Percentiles rank a stretch among this genome's conserved stretches.
Conservation (phyloP, 2,888 invertebrate species). For the Epirrita christyi region DNA sequence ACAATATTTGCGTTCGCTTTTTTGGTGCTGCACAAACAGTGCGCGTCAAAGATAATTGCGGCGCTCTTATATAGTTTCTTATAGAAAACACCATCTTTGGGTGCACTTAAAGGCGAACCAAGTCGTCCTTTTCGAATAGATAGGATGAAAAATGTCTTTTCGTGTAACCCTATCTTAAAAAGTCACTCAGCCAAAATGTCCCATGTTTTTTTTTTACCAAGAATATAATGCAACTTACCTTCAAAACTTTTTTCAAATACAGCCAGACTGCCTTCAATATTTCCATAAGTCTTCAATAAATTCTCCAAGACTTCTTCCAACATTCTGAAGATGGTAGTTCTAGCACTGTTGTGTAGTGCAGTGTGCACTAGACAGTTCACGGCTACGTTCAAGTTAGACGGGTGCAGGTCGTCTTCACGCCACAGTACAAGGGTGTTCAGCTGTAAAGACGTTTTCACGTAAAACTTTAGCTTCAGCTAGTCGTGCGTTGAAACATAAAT, state of each 20-base stretch:
- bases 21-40: no score
- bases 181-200: no score
- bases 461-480: neutral
- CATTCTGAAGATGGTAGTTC: constrained; percentile 16
- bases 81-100: no score
- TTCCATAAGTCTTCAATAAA: constrained; percentile 6
- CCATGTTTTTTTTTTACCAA: no score
- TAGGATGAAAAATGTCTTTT: no score
- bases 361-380: constrained; percentile 8
- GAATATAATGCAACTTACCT: constrained; percentile 12
- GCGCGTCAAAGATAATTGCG: no score
- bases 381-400: constrained; percentile 8
- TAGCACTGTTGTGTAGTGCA: neutral
- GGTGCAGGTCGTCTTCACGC: constrained; percentile 1
- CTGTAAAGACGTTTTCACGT: constrained; percentile 3
- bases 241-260: constrained; percentile 13
- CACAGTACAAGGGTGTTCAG: constrained; percentile 21
- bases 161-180: no score
- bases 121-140: no score
- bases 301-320: constrained; percentile 17
- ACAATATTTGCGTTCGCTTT: no score
- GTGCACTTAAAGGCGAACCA: no score
- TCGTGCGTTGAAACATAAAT: no score
- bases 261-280: neutral
- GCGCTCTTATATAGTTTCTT: no score